Evolutionary conservation across 2,888 invertebrate genomes (phyloP), one percentile per base, ranked within the genome.

Genomic region (Ceraclea dissimilis): DNA sequence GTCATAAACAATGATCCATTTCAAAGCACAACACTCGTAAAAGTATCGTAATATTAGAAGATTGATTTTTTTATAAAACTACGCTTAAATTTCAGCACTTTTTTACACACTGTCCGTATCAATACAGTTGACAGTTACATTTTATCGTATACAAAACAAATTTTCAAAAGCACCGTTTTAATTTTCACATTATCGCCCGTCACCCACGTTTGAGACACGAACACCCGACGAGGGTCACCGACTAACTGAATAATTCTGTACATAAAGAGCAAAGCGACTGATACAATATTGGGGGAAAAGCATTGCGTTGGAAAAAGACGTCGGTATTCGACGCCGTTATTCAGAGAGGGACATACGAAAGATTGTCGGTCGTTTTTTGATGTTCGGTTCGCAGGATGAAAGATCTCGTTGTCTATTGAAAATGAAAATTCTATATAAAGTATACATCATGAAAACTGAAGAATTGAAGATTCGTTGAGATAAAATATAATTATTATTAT

Each of bases 201-300:
- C 26, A n/a, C n/a, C n/a, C n/a, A 26, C 39, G 63, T 64, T 65
- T 66, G 64, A 65, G n/a, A 64, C 69, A 67, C 63, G 50, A 59
- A 59, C 55, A 54, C 59, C 63, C 59, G 62, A 66, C 62, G 64
- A 58, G 55, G 56, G 58, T 58, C 58, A 44, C 57, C 51, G 51
- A 51, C 56, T 58, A 54, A 61, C 60, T 61, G 58, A 54, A 21
- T 20, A n/a, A n/a, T n/a, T n/a, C n/a, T n/a, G n/a, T n/a, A n/a
- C n/a, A n/a, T n/a, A 52, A 22, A 19, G 49, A 34, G 39, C 13
- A n/a, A n/a, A 39, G 50, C 20, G 31, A 33, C 46, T 33, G 34
- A 20, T 39, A 39, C 16, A 31, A 6, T n/a, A 39, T 46, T 4
- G 13, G 19, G 47, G 47, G 19, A 47, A 13, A 18, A 18, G 17